Base-by-base conservation (phyloP, 2,797 vertebrate species). In the Malurus splendens region DNA sequence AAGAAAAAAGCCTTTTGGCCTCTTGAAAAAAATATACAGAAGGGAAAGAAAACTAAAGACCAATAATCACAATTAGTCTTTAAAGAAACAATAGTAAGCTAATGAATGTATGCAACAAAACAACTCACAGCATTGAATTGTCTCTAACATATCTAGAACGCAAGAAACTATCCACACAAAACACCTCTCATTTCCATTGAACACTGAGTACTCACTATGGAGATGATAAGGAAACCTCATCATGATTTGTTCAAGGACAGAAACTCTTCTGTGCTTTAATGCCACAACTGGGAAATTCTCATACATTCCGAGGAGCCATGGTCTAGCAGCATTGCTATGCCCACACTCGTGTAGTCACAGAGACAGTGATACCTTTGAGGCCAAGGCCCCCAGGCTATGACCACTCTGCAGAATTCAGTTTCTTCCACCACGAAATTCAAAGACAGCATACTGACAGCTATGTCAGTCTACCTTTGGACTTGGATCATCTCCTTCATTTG, bases 331-430 rank as follows among this genome's bases (percentile, higher is more conserved):
- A 50, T 18, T 18, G 9, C 16, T 78, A 30, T 15, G 60, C 28
- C 38, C 36, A 32, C 11, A 51, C 3, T 25, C 0, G 0, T 14
- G 9, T 12, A 39, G 18, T 57, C 41, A 48, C 17, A 7, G 6
- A n/a, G 33, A 14, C 54, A 71, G 18, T 64, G 57, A 14, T 23
- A 28, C 8, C 28, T 84, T 55, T 67, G 23, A 81, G 28, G 42
- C 32, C 57, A 65, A 10, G 17, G 18, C 27, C 5, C 5, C 32
- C 4, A 9, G 33, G 41, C 28, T 56, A 23, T 2, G 8, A 81
- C 20, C 39, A 65, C 7, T 25, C 36, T 38, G 24, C 30, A 55
- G 54, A 90, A 47, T 3, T 50, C 30, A 30, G 9, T n/a, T 77
- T 83, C 42, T 83, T 74, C 33, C 47, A n/a, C 14, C 6, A 42